These are phyloP conservation scores for Rutpela maculata DNA, from an alignment of 2,888 invertebrate genomes.

Conservation along the genomic window DNA sequence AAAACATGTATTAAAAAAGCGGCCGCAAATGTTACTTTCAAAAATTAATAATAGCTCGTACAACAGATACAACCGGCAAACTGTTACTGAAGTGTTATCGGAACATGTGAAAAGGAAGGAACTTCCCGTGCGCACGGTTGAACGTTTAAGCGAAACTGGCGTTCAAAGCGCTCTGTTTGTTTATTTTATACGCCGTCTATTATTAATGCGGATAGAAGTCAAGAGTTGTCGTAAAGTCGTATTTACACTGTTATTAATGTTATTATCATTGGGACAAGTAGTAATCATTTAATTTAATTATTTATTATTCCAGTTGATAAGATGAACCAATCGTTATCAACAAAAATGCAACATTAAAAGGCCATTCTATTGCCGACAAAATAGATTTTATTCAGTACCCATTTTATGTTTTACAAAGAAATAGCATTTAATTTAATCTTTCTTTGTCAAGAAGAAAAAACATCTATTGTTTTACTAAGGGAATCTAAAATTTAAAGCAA, in stretches of 20 bases:
- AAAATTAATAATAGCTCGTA: not conserved
- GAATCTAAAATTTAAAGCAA: too few species aligned
- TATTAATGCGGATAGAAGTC: slow-evolving; percentile 15
- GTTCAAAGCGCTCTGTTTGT: slow-evolving; percentile 17
- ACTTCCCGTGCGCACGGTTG: slow-evolving; percentile 21
- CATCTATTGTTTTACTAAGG: too few species aligned
- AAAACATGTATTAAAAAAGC: slow-evolving; percentile 11
- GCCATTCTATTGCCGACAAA: too few species aligned
- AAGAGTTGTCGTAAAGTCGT: slow-evolving; percentile 8
- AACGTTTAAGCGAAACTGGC: slow-evolving; percentile 37
- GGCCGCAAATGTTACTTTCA: not conserved
- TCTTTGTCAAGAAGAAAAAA: too few species aligned
- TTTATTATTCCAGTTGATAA: not conserved
- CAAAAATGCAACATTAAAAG: not conserved
- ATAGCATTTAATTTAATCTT: too few species aligned
- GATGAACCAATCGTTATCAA: not conserved
- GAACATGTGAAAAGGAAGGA: not conserved
- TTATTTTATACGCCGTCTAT: slow-evolving; percentile 38
- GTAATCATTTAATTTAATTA: not conserved
- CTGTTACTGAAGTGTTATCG: not conserved
- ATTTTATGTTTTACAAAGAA: too few species aligned
- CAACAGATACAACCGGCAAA: not conserved
- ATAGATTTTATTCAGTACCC: too few species aligned
- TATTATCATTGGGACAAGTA: not conserved
- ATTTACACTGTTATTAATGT: not conserved